Base-by-base conservation (phyloP, 2,888 invertebrate species). In the Uropetala carovei region DNA sequence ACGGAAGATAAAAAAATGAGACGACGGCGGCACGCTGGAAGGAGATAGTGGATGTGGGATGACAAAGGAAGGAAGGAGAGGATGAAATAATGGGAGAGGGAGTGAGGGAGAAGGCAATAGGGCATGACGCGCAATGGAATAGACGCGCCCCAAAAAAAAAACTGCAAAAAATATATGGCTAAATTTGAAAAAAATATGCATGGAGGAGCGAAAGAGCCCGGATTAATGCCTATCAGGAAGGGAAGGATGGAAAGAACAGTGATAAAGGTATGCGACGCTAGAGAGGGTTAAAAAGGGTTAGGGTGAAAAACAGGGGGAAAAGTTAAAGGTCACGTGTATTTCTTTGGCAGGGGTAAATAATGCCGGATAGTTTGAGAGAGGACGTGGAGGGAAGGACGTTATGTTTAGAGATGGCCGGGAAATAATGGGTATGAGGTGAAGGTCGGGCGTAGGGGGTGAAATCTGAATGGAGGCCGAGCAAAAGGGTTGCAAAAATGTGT, bases 341-440 rank as follows among this genome's bases (percentile, higher is more conserved):
- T 75, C 75, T 27, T 75, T 75, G 75, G 75, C 75, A 75, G 75
- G 64, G 75, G 75, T 75, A 75, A 75, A 75, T 75, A 75, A 75
- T 75, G 75, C 22, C 75, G 75, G 22, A 68, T 18, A n/a, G 18
- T 68, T n/a, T 18, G 68, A n/a, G 68, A n/a, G 18, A 68, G n/a
- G 68, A n/a, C 9, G 18, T 68, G 8, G 68, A 68, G 11, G n/a
- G 43, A 43, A 43, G 43, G 43, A 43, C 43, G 43, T 43, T 22
- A n/a, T 75, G 75, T 27, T 75, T 75, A 75, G 75, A 27, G 27
- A 75, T 27, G 75, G 9, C 75, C 22, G 75, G 5, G 27, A 75
- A 75, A 75, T 75, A 75, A 75, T 75, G 75, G 75, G 75, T 5
- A 75, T 22, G 75, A 75, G n/a, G 22, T 27, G 75, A 75, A 75